Base-by-base conservation (phyloP, 1,140 invertebrate genomes). In the Formica selysi region DNA sequence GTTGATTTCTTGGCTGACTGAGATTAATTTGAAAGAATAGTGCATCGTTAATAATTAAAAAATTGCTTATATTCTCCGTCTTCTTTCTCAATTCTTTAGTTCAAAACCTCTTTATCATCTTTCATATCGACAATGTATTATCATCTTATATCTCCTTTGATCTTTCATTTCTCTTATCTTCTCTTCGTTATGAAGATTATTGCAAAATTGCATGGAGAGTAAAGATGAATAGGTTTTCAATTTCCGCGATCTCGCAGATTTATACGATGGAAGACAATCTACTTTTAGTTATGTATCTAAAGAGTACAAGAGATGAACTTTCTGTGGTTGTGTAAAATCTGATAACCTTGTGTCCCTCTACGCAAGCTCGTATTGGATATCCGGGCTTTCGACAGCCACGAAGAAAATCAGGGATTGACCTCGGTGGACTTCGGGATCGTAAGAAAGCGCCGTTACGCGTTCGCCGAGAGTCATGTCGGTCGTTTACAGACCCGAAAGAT, bases 381-480 rank as follows among this genome's bases (percentile, higher is more conserved):
- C 54, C 44, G 38, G 70, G 74, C 41, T 78, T 79, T 79, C 51
- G 67, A 86, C 26, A 68, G 64, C 29, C 22, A 26, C 38, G 67
- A 68, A 85, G 79, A 74, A 84, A 81, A 90, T 86, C 87, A 76
- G 54, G 73, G 85, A 90, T 90, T 90, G 89, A 90, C 85, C 89
- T 68, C 41, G 62, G 41, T 70, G 54, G 73, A 84, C 61, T 87
- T 57, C 74, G 32, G 67, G 86, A 76, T 68, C 65, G 44, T 76
- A 85, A 83, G 61, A 73, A 83, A 84, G 73, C 51, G 22, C 48
- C 62, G 79, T 90, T 89, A 89, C 74, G 44, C 76, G 61, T n/a
- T 86, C 61, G 59, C 79, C 32, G 73, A 86, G 76, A 76, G 76
- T 81, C 54, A 54, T 36, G 71, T 71, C 70, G 57, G 76, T 86